These are phyloP conservation scores for Pelodytes ibericus DNA, from an alignment of 2,797 vertebrate genomes.

Conservation along the genomic window DNA sequence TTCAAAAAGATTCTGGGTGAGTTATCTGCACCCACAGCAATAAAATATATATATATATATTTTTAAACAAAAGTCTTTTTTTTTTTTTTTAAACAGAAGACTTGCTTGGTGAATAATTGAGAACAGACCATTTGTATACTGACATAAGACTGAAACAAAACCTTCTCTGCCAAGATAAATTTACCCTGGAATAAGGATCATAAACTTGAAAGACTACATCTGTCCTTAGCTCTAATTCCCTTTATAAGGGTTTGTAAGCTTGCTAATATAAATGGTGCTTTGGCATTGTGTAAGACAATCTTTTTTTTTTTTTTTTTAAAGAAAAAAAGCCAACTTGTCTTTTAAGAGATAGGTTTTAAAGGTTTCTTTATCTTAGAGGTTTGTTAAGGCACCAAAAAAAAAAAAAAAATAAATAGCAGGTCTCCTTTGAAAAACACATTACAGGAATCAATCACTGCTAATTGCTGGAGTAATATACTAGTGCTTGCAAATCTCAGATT, in stretches of 20 bases:
- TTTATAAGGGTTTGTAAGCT: slow-evolving; percentile 60
- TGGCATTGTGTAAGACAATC: slow-evolving; percentile 14
- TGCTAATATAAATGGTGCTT: slow-evolving; percentile 40
- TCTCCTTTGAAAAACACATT: background rate
- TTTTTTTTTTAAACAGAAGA: slow-evolving; percentile 50
- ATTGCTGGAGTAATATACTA: background rate
- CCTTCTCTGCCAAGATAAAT: slow-evolving; percentile 67
- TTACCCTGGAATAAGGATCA: slow-evolving; percentile 64
- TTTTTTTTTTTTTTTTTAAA: too few species aligned
- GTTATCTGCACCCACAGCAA: slow-evolving; percentile 57
- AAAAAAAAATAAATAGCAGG: background rate
- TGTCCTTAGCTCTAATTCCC: slow-evolving; percentile 62
- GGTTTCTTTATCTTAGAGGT: background rate
- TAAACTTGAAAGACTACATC: slow-evolving; percentile 67
- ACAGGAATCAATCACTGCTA: slow-evolving; percentile 13
- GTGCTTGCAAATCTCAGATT: background rate
- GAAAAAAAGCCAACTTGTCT: background rate
- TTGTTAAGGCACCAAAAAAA: background rate
- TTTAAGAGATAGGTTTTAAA: background rate
- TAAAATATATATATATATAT: slow-evolving; percentile 48
- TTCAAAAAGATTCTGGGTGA: slow-evolving; percentile 49
- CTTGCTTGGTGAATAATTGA: slow-evolving; percentile 62
- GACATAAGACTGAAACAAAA: slow-evolving; percentile 60
- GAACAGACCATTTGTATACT: slow-evolving; percentile 62
- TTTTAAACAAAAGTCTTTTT: too few species aligned